Percentiles rank a stretch among this genome's conserved stretches.
Evolutionary conservation across 2,888 invertebrate genomes (phyloP).

Genomic region (Leptarthrus brevirostris): DNA sequence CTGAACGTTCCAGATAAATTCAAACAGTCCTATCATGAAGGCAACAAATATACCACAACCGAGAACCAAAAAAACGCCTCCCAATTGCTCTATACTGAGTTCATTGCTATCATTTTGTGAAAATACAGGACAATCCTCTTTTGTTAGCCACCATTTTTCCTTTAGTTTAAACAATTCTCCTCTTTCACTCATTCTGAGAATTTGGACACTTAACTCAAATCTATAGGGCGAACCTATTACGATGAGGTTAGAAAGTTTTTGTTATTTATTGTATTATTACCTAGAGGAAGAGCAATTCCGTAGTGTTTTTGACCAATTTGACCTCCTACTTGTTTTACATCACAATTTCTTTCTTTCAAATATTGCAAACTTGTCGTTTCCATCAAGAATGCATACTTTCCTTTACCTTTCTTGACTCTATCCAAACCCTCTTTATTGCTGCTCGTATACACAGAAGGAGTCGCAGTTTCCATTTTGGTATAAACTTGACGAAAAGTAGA

Average conservation of each 20-base stretch:
- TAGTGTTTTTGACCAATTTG: slow-evolving; percentile 92
- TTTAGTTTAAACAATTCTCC: slow-evolving; percentile 85
- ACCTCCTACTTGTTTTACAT: slow-evolving; percentile 81
- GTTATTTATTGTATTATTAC: slow-evolving; percentile 68
- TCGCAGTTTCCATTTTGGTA: slow-evolving; percentile 85
- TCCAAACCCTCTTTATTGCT: slow-evolving; percentile 87
- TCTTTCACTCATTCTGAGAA: slow-evolving; percentile 90
- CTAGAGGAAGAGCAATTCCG: slow-evolving; percentile 90
- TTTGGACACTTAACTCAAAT: slow-evolving; percentile 85
- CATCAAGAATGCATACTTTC: slow-evolving; percentile 93
- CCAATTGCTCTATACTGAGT: slow-evolving; percentile 75
- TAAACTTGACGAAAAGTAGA: slow-evolving; percentile 89
- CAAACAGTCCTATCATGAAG: slow-evolving; percentile 80
- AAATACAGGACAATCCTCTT: slow-evolving; percentile 14
- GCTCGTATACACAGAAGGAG: slow-evolving; percentile 82
- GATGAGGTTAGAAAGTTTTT: not conserved
- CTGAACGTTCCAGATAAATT: slow-evolving; percentile 87
- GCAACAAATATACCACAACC: slow-evolving; percentile 79
- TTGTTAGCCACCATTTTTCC: slow-evolving; percentile 86
- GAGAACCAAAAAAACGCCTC: slow-evolving; percentile 90
- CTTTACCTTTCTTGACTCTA: slow-evolving; percentile 78
- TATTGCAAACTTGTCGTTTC: slow-evolving; percentile 96
- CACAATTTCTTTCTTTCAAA: slow-evolving; percentile 82
- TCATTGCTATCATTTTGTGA: slow-evolving; percentile 57
- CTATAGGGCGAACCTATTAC: slow-evolving; percentile 79